Conservation (phyloP, 2,888 invertebrate species). For the Leptothorax acervorum region DNA sequence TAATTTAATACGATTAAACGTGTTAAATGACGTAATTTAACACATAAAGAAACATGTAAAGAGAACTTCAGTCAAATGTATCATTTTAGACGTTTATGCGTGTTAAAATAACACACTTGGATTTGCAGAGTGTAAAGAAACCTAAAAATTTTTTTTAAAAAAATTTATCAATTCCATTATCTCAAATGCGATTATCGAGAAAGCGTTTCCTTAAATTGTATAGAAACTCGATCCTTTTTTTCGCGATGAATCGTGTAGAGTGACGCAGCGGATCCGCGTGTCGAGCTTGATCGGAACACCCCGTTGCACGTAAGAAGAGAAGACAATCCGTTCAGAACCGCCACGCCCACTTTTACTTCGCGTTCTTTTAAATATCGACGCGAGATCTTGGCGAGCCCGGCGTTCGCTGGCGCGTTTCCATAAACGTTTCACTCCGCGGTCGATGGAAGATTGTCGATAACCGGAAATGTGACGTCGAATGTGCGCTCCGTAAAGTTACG, state of each 20-base stretch:
- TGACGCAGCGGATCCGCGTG: background rate
- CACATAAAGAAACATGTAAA: no score
- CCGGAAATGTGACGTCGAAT: conserved; percentile 57
- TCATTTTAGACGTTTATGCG: no score
- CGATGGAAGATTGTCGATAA: conserved; percentile 62
- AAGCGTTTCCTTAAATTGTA: conserved; percentile 1
- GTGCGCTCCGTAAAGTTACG: background rate
- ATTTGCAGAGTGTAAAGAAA: no score
- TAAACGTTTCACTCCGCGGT: conserved; percentile 76
- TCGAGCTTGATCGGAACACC: conserved; percentile 36
- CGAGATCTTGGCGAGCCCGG: conserved; percentile 71
- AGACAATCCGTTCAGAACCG: conserved; percentile 73
- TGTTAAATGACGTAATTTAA: no score
- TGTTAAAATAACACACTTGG: no score
- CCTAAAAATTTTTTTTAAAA: no score
- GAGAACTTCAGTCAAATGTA: no score
- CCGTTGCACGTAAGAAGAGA: conserved; percentile 53
- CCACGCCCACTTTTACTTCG: conserved; percentile 82
- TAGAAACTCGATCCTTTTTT: background rate
- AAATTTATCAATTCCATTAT: no score
- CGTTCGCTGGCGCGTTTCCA: conserved; percentile 73
- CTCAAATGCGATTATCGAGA: background rate
- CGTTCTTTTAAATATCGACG: conserved; percentile 79
- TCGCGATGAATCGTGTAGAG: background rate
- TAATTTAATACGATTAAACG: no score